A percentile compares a stretch with the other conserved stretches of the same genome.
Conservation (phyloP, 2,797 vertebrate species). For the Falco rusticolus region DNA sequence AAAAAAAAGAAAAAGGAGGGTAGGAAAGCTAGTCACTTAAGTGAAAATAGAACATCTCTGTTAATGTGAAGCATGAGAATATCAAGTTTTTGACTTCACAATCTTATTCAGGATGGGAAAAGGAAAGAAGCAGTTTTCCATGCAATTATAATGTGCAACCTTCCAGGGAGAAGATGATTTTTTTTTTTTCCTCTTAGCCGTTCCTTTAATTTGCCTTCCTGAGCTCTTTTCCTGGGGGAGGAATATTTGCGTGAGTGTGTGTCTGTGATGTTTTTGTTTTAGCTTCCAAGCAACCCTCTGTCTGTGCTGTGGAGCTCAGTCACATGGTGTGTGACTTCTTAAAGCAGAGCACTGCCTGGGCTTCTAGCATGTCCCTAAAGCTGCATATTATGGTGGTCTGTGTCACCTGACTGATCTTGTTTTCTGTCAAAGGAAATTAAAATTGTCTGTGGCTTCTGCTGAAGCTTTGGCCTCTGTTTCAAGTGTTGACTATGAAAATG, state of each 20-base stretch:
- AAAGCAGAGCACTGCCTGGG: background rate
- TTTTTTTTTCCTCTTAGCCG: background rate
- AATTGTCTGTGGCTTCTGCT: background rate
- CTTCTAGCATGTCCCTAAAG: background rate
- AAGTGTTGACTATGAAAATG: background rate
- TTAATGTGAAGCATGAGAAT: background rate
- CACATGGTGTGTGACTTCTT: background rate
- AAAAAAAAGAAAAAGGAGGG: too few species aligned
- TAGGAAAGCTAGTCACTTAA: background rate
- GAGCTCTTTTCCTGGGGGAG: background rate
- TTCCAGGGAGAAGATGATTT: background rate
- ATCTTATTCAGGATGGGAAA: background rate
- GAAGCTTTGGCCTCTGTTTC: background rate
- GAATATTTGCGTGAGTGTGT: background rate
- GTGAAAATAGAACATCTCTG: background rate
- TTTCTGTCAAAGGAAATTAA: background rate
- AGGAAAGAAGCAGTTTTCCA: background rate
- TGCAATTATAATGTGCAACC: background rate
- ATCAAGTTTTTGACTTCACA: background rate
- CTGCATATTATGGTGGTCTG: fast-evolving
- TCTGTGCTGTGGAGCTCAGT: background rate
- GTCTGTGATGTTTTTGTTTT: background rate
- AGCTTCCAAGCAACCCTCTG: background rate
- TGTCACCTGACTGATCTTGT: background rate
- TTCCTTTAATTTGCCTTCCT: background rate